Percentiles rank a stretch among this genome's conserved stretches.
These are phyloP conservation scores for Galeruca laticollis DNA, from an alignment of 2,888 invertebrate genomes.

Conservation along the genomic window DNA sequence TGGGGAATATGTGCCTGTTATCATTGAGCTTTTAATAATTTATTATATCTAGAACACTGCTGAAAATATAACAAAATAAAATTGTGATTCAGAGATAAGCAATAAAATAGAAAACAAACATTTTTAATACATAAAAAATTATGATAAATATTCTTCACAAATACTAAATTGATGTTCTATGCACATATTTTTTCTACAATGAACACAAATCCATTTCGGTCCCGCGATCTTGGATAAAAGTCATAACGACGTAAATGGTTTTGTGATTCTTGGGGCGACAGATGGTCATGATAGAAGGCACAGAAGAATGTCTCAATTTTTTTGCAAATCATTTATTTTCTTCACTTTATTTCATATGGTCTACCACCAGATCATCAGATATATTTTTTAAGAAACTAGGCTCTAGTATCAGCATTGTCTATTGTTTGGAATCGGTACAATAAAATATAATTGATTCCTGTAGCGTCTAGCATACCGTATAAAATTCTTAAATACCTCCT, in stretches of 20 bases:
- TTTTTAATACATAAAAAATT: too few species aligned
- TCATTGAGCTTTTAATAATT: too few species aligned
- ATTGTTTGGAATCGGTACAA: not conserved
- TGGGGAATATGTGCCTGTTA: too few species aligned
- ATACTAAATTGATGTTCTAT: not conserved
- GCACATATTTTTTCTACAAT: not conserved
- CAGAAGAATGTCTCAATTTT: not conserved
- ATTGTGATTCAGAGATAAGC: too few species aligned
- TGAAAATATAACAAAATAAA: too few species aligned
- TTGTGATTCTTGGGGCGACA: too few species aligned
- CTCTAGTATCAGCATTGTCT: too few species aligned
- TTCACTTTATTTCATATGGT: not conserved
- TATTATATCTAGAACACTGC: too few species aligned
- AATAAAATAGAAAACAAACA: not conserved
- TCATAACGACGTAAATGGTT: not conserved
- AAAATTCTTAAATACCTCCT: too few species aligned
- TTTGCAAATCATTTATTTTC: not conserved
- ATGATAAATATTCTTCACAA: not conserved
- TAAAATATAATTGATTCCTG: not conserved
- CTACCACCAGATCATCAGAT: not conserved
- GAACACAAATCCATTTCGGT: slow-evolving; percentile 2
- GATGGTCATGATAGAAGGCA: not conserved
- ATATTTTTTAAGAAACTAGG: not conserved
- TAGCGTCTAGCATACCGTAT: too few species aligned
- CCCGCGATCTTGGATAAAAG: not conserved